phyloP scores from a whole-genome alignment of 2,797 vertebrate genomes.

The Crocidura indochinensis region DNA sequence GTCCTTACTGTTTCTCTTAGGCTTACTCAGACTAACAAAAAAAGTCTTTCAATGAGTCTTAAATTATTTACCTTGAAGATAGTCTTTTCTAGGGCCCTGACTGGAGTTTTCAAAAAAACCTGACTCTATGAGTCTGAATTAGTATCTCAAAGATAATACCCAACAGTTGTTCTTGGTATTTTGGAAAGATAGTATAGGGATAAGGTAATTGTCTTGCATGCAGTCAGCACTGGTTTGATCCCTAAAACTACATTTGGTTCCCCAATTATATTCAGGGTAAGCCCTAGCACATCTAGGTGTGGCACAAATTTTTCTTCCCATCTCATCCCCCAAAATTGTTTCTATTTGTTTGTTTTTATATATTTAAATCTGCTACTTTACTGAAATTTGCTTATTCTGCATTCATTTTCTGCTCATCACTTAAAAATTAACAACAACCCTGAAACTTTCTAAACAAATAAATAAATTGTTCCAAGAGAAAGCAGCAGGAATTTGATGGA shows the following conservation, averaged over 20 bases:
- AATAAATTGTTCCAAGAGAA: slow-evolving; percentile 63
- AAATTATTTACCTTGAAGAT: too few species aligned
- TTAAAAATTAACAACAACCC: slow-evolving; percentile 7
- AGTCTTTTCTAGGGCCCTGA: too few species aligned
- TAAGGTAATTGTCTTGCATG: too few species aligned
- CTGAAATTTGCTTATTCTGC: slow-evolving; percentile 6
- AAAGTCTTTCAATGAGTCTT: not conserved
- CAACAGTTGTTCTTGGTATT: not conserved
- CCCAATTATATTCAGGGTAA: too few species aligned
- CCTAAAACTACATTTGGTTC: too few species aligned
- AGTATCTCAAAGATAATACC: not conserved
- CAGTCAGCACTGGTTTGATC: too few species aligned
- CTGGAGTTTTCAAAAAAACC: not conserved
- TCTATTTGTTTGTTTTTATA: not conserved
- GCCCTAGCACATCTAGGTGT: too few species aligned
- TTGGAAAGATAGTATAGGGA: not conserved
- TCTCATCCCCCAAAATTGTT: too few species aligned
- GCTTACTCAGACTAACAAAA: not conserved
- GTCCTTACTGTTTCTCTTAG: not conserved
- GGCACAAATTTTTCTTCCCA: too few species aligned
- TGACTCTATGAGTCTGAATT: not conserved
- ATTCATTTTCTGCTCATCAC: slow-evolving; percentile 49
- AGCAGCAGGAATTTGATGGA: slow-evolving; percentile 66
- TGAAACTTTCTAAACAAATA: slow-evolving; percentile 74
- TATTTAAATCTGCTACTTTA: not conserved